phyloP scores from a whole-genome alignment of 92 coral and sea anemone species.

The Porites divaricata region DNA sequence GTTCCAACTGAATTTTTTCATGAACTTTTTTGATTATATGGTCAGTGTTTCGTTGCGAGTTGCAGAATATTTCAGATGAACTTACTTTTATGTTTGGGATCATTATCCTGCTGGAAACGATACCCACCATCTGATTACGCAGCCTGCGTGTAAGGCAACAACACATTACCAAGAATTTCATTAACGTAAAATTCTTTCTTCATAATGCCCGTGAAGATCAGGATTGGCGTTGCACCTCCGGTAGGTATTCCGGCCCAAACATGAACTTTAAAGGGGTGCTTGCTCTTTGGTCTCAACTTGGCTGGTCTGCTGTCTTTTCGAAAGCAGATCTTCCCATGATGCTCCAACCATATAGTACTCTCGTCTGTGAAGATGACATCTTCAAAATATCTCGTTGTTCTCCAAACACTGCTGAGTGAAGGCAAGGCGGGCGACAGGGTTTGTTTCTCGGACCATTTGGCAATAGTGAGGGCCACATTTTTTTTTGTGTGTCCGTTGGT shows the following conservation, averaged over 20 bases:
- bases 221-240: constrained; percentile 23
- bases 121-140: constrained; percentile 29
- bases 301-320: constrained; percentile 32
- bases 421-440: constrained; percentile 24
- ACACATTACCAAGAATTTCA: background rate
- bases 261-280: constrained; percentile 51
- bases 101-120: constrained; percentile 54
- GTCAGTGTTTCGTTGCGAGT: too few species aligned
- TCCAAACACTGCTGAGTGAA: constrained; percentile 24
- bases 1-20: too few species aligned
- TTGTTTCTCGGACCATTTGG: constrained; percentile 40
- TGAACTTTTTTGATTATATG: too few species aligned
- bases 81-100: constrained; percentile 11
- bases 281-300: constrained; percentile 40
- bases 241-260: constrained; percentile 53
- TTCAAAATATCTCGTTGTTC: constrained; percentile 25
- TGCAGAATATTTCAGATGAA: too few species aligned
- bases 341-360: constrained; percentile 46
- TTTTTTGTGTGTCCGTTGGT: too few species aligned
- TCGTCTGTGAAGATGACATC: constrained; percentile 57
- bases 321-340: constrained; percentile 45
- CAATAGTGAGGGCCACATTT: constrained; percentile 48
- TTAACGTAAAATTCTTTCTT: constrained; percentile 37
- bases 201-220: constrained; percentile 35
- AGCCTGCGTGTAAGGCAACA: constrained; percentile 8